Conservation (phyloP, 1,140 invertebrate species). For the Pantala flavescens region DNA sequence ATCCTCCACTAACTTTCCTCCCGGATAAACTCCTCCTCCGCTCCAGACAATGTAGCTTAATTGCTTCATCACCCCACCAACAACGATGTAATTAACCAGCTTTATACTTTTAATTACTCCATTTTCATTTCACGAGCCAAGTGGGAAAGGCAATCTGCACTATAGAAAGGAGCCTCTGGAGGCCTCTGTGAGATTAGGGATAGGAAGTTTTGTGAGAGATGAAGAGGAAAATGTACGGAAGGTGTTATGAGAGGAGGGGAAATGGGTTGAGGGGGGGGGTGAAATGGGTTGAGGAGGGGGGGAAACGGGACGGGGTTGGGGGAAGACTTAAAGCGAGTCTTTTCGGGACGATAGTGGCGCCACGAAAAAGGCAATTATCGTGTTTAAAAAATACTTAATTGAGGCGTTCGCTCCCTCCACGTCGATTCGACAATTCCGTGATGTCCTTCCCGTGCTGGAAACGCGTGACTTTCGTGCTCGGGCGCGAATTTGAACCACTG, state of each 20-base stretch:
- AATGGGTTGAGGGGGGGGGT: background rate
- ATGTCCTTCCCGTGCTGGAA: no score
- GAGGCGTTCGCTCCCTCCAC: background rate
- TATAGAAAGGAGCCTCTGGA: no score
- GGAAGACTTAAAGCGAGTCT: background rate
- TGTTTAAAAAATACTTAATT: background rate
- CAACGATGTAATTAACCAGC: constrained; percentile 17
- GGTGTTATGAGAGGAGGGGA: background rate
- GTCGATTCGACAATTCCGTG: no score
- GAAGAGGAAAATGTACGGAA: background rate
- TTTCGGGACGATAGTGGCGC: background rate
- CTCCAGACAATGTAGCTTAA: constrained; percentile 16
- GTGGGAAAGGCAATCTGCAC: background rate
- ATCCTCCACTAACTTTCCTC: background rate
- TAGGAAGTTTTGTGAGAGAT: no score
- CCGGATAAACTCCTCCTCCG: background rate
- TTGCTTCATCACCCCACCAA: constrained; percentile 16
- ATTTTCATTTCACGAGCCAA: constrained; percentile 13
- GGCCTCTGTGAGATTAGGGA: no score
- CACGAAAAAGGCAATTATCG: background rate
- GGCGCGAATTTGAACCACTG: no score
- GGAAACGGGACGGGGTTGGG: background rate
- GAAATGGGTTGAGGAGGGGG: background rate
- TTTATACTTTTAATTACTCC: constrained; percentile 17
- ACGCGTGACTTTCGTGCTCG: no score